phyloP scores from a whole-genome alignment of 2,888 invertebrate species.

The Orthonychiurus folsomi region DNA sequence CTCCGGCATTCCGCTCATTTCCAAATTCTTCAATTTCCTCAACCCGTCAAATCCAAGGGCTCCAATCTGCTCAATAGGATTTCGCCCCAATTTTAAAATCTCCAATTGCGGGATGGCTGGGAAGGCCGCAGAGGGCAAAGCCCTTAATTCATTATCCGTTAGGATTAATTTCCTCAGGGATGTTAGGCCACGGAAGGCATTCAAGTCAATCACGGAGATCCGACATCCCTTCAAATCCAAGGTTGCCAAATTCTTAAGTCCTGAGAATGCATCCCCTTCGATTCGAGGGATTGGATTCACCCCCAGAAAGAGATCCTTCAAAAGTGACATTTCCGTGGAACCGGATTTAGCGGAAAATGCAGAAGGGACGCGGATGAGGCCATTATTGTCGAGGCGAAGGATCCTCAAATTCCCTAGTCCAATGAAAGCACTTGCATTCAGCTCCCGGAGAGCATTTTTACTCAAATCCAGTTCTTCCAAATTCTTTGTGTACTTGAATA shows the following conservation, averaged over 20 bases:
- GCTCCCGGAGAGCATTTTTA: constrained; percentile 66
- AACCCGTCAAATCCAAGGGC: constrained; percentile 65
- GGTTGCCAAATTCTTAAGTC: constrained; percentile 62
- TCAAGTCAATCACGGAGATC: constrained; percentile 64
- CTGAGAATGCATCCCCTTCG: constrained; percentile 67
- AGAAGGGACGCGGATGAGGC: constrained; percentile 61
- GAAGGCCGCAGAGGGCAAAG: constrained; percentile 68
- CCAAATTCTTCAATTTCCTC: constrained; percentile 63
- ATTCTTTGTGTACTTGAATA: constrained; percentile 64
- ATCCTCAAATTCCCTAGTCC: constrained; percentile 67
- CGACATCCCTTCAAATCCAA: constrained; percentile 73
- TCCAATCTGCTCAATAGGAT: constrained; percentile 62
- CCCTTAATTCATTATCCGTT: constrained; percentile 65
- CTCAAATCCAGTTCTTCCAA: constrained; percentile 78
- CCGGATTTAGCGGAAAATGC: constrained; percentile 24
- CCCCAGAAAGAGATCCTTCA: constrained; percentile 76
- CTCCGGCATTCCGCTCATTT: constrained; percentile 67
- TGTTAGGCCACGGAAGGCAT: constrained; percentile 59
- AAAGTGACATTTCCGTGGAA: constrained; percentile 51
- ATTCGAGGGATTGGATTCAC: constrained; percentile 69
- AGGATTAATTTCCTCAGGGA: constrained; percentile 62
- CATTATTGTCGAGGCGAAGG: constrained; percentile 75
- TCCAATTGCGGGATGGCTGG: constrained; percentile 58
- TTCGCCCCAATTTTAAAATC: constrained; percentile 72
- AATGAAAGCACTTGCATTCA: constrained; percentile 67